phyloP scores from a whole-genome alignment of 2,113 vertebrate species.

The Nothoprocta perdicaria region DNA sequence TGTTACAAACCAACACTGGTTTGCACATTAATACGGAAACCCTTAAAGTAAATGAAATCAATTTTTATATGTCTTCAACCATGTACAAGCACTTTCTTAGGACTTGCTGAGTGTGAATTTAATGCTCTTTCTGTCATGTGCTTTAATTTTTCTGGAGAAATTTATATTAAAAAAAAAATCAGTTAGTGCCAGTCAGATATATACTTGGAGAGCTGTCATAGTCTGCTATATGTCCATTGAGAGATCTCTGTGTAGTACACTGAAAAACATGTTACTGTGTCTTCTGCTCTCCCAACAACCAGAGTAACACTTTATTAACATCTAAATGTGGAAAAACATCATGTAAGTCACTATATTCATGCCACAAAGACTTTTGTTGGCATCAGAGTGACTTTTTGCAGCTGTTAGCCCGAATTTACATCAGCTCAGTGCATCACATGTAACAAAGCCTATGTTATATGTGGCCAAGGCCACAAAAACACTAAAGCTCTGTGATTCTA shows the following conservation, averaged over 20 bases:
- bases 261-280: not conserved
- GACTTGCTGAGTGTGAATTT: not conserved
- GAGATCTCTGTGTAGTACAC: not conserved
- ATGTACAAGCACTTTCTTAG: not conserved
- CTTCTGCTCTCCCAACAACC: not conserved
- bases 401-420: not conserved
- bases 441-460: not conserved
- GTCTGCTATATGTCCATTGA: not conserved
- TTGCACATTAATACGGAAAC: not conserved
- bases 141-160: not conserved
- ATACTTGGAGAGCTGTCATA: not conserved
- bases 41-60: not conserved
- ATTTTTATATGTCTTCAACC: not conserved
- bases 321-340: not conserved
- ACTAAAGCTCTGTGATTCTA: accelerated
- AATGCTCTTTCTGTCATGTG: too few relatives aligned
- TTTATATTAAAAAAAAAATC: not conserved
- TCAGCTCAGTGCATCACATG: not conserved
- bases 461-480: not conserved
- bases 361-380: not conserved
- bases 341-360: not conserved
- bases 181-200: not conserved
- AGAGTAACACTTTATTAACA: not conserved
- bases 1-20: not conserved
- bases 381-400: not conserved